These are phyloP conservation scores for Hydroisotoma schaefferi DNA, from an alignment of 2,888 invertebrate species.

Conservation along the genomic window DNA sequence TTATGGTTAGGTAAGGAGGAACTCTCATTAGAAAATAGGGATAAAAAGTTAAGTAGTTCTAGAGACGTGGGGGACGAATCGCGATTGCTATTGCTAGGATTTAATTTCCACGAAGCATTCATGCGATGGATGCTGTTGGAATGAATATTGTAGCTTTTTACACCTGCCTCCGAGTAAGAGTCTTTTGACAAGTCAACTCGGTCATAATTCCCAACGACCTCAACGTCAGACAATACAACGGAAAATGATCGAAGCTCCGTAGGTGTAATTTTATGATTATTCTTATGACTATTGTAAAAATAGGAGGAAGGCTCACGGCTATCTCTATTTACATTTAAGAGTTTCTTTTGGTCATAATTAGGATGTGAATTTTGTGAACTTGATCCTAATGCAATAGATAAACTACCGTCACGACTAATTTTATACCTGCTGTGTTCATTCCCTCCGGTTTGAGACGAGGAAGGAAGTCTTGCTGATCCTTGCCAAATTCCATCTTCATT, in stretches of 20 bases:
- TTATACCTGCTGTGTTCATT: constrained; percentile 49
- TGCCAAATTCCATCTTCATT: constrained; percentile 43
- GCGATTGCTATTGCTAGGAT: constrained; percentile 24
- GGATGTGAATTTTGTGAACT: constrained; percentile 3
- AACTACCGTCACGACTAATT: constrained; percentile 48
- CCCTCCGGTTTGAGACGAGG: constrained; percentile 42
- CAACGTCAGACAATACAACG: constrained; percentile 47
- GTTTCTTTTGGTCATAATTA: constrained; percentile 6
- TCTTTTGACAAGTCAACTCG: constrained; percentile 22
- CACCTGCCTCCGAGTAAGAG: constrained; percentile 43
- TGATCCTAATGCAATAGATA: constrained; percentile 40
- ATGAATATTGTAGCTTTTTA: constrained; percentile 43
- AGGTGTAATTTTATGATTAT: constrained; percentile 25
- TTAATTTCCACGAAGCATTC: constrained; percentile 48
- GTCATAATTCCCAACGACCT: constrained; percentile 45
- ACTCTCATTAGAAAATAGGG: constrained; percentile 33
- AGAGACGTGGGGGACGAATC: constrained; percentile 40
- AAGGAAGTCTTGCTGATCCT: constrained; percentile 44
- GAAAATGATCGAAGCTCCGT: constrained; percentile 46
- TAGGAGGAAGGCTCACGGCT: constrained; percentile 3
- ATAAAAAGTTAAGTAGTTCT: constrained; percentile 42
- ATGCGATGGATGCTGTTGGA: constrained; percentile 48
- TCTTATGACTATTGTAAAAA: background rate
- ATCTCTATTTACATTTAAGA: constrained; percentile 6
- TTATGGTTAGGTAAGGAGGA: background rate